These are phyloP conservation scores for Planiliza haematocheilus DNA, from an alignment of 2,113 vertebrate species.

Conservation along the genomic window DNA sequence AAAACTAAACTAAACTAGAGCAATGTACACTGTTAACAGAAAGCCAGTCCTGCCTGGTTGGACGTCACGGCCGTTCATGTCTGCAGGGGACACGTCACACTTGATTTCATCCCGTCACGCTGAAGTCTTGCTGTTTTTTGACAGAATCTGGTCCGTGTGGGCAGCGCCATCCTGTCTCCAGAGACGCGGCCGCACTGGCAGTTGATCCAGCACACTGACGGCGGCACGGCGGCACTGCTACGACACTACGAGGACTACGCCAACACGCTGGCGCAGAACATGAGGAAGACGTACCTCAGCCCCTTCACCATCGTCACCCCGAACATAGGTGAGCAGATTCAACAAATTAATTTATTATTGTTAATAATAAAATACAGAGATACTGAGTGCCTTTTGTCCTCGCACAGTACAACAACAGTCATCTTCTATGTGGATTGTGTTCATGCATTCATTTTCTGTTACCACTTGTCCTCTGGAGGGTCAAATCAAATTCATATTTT, in stretches of 20 bases:
- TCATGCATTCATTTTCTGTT: too few species aligned
- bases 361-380: neutral
- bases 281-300: constrained; percentile 96
- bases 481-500: too few species aligned
- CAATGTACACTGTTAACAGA: constrained; percentile 2
- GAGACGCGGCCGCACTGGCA: constrained; percentile 92
- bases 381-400: too few species aligned
- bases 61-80: constrained; percentile 26
- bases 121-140: constrained; percentile 35
- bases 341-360: neutral
- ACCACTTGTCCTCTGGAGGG: too few species aligned
- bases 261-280: constrained; percentile 92
- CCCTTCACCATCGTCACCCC: constrained; percentile 97
- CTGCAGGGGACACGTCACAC: constrained; percentile 37
- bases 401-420: too few species aligned
- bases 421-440: too few species aligned
- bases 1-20: neutral
- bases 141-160: constrained; percentile 93
- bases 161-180: constrained; percentile 89
- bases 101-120: constrained; percentile 28
- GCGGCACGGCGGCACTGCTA: constrained; percentile 90
- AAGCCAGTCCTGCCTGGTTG: neutral
- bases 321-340: constrained; percentile 88
- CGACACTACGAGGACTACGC: constrained; percentile 92
- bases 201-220: constrained; percentile 93